Evolutionary conservation across 1,140 invertebrate species (phyloP), one percentile per base, ranked within the genome.

Genomic region (Phymastichus coffea): DNA sequence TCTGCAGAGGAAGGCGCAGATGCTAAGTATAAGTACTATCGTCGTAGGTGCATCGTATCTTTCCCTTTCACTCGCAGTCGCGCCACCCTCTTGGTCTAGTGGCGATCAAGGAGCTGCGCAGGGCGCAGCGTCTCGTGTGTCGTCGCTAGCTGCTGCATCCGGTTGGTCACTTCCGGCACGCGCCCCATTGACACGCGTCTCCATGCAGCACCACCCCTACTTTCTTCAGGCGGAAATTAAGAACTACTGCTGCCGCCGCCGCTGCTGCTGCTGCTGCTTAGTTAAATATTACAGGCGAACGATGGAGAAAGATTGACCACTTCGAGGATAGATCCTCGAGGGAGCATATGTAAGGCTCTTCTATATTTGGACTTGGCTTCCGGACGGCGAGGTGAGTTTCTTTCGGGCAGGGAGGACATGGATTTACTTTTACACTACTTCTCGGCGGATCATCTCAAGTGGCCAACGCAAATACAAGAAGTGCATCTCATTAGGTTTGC

Each of bases 141-240:
- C 76, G 6, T 12, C 6, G 28, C 28, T 33, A 6, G 28, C 12
- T 33, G 6, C 12, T 76, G 69, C 74, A 80, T 80, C 78, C 78
- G 78, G 73, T 72, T 77, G 78, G 77, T 77, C 78, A 80, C 73
- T 80, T 80, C 78, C 78, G 77, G 77, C 74, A 78, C 76, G 72
- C 76, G 78, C 63, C 68, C 46, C 65, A 8, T 12, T 12, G 76
- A 76, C 77, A 77, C 77, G 77, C 78, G 77, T 69, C 71, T 62
- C 43, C 23, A 30, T 2, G 17, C 46, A 63, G 57, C 40, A 51
- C 59, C 53, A 19, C 33, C n/a, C n/a, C n/a, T n/a, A n/a, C n/a
- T n/a, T n/a, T n/a, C n/a, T n/a, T n/a, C n/a, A n/a, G n/a, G n/a
- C n/a, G 35, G 20, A 52, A 40, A 52, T 52, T 48, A 14, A 30